Percentiles rank a stretch among this genome's conserved stretches.
Conservation (phyloP, 2,113 vertebrate genomes). For the Erythrolamprus reginae region DNA sequence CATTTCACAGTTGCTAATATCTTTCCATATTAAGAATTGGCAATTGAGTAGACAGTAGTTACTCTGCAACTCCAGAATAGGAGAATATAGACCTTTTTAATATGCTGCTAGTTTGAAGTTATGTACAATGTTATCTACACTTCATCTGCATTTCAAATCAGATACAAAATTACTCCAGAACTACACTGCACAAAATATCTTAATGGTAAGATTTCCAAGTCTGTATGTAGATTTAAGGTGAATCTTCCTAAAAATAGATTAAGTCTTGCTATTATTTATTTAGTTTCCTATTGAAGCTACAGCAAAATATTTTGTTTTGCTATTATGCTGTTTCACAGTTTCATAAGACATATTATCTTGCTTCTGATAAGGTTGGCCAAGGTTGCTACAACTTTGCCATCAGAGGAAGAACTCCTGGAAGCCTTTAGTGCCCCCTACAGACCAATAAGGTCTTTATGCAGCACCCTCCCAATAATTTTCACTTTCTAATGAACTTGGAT, state of each 20-base stretch:
- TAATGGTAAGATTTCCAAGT: not conserved
- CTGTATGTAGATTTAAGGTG: not conserved
- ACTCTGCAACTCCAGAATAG: not conserved
- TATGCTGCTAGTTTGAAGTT: not conserved
- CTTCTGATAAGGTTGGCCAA: not conserved
- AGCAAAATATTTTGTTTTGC: not conserved
- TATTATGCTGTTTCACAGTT: not conserved
- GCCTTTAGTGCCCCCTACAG: conserved; percentile 6
- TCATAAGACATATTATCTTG: fast-evolving
- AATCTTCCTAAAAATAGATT: not conserved
- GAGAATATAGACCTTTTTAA: not conserved
- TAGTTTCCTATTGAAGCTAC: fast-evolving
- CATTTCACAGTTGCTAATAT: not conserved
- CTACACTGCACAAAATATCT: not conserved
- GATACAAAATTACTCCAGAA: not conserved
- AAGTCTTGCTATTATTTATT: not conserved
- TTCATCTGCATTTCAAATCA: not conserved
- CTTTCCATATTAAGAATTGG: not conserved
- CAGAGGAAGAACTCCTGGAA: not conserved
- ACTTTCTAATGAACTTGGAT: not conserved
- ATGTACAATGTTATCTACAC: not conserved
- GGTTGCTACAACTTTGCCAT: not conserved
- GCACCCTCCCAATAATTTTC: not conserved
- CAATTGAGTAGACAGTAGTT: not conserved
- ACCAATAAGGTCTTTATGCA: not conserved